Evolutionary conservation across 2,888 invertebrate genomes (phyloP).

Genomic region (Calameuta filiformis): DNA sequence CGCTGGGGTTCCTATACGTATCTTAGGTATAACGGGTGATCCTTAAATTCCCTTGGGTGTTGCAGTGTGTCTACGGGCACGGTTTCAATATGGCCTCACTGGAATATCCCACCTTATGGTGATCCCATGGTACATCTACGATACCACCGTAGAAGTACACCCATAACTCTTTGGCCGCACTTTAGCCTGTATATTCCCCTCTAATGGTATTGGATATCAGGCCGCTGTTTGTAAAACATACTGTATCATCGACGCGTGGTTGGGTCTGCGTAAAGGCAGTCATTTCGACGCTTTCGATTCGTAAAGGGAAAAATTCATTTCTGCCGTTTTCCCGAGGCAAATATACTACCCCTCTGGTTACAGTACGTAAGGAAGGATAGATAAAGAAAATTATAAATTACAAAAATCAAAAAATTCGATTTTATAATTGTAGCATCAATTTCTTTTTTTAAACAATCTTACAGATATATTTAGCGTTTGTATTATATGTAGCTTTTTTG

Average conservation of each 20-base stretch:
- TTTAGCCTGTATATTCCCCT: slow-evolving; percentile 39
- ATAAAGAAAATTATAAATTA: too few species aligned
- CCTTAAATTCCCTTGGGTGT: slow-evolving; percentile 53
- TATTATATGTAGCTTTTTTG: too few species aligned
- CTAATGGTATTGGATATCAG: slow-evolving; percentile 58
- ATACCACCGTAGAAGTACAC: slow-evolving; percentile 45
- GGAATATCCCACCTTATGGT: slow-evolving; percentile 65
- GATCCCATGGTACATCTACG: slow-evolving; percentile 59
- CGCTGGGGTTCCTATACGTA: slow-evolving; percentile 20
- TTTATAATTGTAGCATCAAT: too few species aligned
- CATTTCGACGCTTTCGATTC: too few species aligned
- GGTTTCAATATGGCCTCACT: slow-evolving; percentile 49
- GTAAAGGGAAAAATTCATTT: too few species aligned
- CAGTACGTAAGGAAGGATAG: too few species aligned
- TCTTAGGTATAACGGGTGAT: slow-evolving; percentile 56
- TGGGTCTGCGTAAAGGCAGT: too few species aligned
- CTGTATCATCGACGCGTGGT: slow-evolving; percentile 1
- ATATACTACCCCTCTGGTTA: too few species aligned
- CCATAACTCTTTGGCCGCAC: slow-evolving; percentile 56
- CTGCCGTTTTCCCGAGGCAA: too few species aligned
- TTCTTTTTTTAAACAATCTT: too few species aligned
- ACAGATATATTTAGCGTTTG: too few species aligned
- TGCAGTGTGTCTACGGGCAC: slow-evolving; percentile 33
- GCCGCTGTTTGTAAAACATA: slow-evolving; percentile 18
- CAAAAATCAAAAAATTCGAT: too few species aligned